Evolutionary conservation across 92 coral and sea anemone genomes (phyloP).

Genomic region (Parazoanthus darwini): DNA sequence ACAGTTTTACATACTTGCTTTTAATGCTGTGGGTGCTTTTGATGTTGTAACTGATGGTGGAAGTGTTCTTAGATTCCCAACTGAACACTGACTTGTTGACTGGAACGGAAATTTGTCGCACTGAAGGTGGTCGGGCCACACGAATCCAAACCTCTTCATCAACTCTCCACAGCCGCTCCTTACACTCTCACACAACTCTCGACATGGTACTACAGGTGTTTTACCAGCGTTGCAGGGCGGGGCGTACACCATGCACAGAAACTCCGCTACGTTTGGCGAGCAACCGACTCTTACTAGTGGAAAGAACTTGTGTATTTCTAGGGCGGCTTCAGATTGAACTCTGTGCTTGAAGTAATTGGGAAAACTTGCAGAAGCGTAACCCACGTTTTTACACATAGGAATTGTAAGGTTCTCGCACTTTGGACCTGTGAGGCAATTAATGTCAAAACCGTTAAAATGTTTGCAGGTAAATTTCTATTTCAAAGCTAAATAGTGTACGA

Average conservation of each 20-base stretch:
- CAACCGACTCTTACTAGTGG: not conserved
- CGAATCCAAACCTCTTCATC: constrained; percentile 1
- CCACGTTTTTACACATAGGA: not conserved
- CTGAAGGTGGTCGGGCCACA: constrained; percentile 4
- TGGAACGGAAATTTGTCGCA: constrained; percentile 15
- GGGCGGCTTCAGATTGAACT: not conserved
- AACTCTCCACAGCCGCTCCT: not conserved
- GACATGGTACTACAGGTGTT: constrained; percentile 14
- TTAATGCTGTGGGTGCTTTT: too few relatives aligned
- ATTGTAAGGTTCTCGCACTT: not conserved
- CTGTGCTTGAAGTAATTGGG: constrained; percentile 14
- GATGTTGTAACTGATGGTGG: not conserved
- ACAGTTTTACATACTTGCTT: not conserved
- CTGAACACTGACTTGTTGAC: constrained; percentile 24
- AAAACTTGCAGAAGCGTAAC: not conserved
- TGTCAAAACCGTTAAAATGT: not conserved
- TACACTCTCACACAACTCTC: constrained; percentile 30
- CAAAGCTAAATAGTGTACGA: too few relatives aligned
- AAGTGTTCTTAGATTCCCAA: not conserved
- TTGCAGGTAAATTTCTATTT: too few relatives aligned
- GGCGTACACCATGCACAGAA: constrained; percentile 27
- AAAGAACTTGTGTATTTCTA: not conserved
- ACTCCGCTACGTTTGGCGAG: not conserved
- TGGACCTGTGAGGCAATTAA: not conserved
- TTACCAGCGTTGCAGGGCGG: constrained; percentile 19